Evolutionary conservation across 1,140 invertebrate species (phyloP).

Genomic region (Ceratitis capitata): DNA sequence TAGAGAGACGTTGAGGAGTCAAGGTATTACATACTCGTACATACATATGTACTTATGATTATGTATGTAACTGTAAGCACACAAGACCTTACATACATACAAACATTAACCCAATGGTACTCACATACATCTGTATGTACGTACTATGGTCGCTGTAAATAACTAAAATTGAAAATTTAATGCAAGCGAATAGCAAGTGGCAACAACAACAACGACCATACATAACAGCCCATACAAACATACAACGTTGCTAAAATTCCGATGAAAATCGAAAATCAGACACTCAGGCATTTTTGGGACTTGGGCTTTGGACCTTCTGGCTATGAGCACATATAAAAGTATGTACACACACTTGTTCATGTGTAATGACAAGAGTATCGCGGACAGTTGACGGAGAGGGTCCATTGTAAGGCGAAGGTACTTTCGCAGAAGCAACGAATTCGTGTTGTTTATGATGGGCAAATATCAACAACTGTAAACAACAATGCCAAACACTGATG

Average conservation of each 20-base stretch:
- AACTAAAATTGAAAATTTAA: conserved; percentile 25
- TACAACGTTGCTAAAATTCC: conserved; percentile 33
- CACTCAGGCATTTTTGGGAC: conserved; percentile 11
- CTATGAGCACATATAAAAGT: background rate
- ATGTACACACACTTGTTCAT: background rate
- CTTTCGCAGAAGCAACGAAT: conserved; percentile 28
- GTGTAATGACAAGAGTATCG: background rate
- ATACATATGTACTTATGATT: too few relatives aligned
- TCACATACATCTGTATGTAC: too few relatives aligned
- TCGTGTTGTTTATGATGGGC: conserved; percentile 24
- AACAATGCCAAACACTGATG: background rate
- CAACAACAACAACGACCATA: background rate
- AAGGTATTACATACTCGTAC: background rate
- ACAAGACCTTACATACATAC: background rate
- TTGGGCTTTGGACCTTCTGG: conserved; percentile 10
- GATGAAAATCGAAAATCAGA: conserved; percentile 33
- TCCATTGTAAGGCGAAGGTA: background rate
- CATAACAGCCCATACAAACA: background rate
- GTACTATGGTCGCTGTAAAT: too few relatives aligned
- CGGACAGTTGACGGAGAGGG: background rate
- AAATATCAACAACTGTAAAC: conserved; percentile 34
- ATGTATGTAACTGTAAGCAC: too few relatives aligned
- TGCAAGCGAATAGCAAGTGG: background rate
- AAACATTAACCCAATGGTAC: too few relatives aligned
- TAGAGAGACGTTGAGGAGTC: background rate